phyloP scores from a whole-genome alignment of 2,888 invertebrate species.

The Tanypteryx hageni region DNA sequence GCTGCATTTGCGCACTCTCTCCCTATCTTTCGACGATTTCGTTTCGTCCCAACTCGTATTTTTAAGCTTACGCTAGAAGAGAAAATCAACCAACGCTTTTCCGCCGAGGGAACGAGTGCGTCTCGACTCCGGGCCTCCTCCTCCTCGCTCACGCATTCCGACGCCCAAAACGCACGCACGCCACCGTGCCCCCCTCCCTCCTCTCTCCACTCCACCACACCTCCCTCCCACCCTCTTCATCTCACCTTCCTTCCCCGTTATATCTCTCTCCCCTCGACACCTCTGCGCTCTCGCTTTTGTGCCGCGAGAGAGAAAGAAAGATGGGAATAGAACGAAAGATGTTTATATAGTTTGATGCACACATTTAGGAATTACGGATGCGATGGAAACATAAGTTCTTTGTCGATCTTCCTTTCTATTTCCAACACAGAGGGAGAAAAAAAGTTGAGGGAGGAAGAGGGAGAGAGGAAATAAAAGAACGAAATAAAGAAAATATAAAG shows the following conservation, averaged over 20 bases:
- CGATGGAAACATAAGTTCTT: background rate
- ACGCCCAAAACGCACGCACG: constrained; percentile 11
- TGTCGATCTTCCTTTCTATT: background rate
- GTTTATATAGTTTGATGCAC: background rate
- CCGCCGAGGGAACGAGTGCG: background rate
- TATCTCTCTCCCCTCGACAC: background rate
- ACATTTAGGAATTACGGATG: background rate
- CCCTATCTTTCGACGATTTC: background rate
- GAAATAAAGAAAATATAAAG: background rate
- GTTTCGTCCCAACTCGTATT: constrained; percentile 5
- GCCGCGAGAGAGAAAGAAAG: background rate
- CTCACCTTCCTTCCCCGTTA: background rate
- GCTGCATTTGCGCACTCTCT: background rate
- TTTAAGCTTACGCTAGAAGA: background rate
- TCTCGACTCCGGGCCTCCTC: background rate
- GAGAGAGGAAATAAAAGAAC: background rate
- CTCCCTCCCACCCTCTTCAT: background rate
- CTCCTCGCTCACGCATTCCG: background rate
- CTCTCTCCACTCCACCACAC: background rate
- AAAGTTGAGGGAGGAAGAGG: background rate
- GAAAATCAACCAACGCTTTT: constrained; percentile 9
- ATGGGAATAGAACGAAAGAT: background rate
- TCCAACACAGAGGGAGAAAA: background rate
- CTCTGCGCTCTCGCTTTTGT: constrained; percentile 26
- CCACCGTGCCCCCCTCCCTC: background rate